Percentiles rank a stretch among this genome's conserved stretches.
Conservation (phyloP, 2,113 vertebrate genomes). For the Grantiella picta region DNA sequence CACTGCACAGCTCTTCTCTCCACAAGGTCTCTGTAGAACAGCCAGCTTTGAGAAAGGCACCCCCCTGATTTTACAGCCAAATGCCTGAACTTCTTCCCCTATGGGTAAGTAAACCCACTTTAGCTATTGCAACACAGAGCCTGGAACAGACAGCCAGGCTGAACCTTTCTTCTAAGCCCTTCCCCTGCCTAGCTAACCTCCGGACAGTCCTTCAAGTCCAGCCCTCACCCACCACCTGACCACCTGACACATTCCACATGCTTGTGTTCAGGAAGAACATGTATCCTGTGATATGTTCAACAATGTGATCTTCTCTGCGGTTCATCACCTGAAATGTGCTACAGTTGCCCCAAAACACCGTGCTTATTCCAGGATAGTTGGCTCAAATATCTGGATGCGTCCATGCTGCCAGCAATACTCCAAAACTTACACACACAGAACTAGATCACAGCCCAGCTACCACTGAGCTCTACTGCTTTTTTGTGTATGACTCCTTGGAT, state of each 20-base stretch:
- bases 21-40: neutral
- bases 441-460: neutral
- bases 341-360: neutral
- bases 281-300: neutral
- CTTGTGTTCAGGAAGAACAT: neutral
- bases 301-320: neutral
- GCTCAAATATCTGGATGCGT: neutral
- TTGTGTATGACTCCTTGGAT: neutral
- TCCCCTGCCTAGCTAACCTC: neutral
- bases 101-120: accelerated
- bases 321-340: neutral
- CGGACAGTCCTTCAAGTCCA: neutral
- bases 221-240: neutral
- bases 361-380: neutral
- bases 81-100: too few relatives aligned
- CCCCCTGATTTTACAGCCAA: neutral
- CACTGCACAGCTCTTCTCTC: neutral
- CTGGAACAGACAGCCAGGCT: neutral
- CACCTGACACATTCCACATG: neutral
- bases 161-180: neutral
- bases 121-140: accelerated
- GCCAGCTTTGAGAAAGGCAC: neutral
- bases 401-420: neutral
- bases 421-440: neutral
- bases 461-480: neutral